phyloP scores from a whole-genome alignment of 1,140 invertebrate genomes.

The Pentalonia nigronervosa region DNA sequence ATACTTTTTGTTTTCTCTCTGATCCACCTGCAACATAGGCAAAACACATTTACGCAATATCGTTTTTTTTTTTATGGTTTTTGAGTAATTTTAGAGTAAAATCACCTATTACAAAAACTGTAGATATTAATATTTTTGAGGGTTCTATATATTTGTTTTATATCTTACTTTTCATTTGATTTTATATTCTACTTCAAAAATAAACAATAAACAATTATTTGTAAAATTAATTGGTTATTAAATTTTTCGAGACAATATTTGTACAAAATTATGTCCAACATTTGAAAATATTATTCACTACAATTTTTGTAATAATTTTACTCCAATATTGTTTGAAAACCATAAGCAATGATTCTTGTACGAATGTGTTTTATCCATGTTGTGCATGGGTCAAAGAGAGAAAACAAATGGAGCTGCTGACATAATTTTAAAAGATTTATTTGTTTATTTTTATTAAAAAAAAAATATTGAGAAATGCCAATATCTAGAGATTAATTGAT shows the following conservation, averaged over 20 bases:
- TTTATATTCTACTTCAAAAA: too few species aligned
- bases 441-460: not conserved
- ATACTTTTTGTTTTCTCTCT: not conserved
- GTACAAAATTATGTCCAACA: not conserved
- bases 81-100: not conserved
- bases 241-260: too few species aligned
- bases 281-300: not conserved
- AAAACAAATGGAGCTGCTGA: not conserved
- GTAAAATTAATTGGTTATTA: not conserved
- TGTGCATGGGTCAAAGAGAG: not conserved
- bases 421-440: not conserved
- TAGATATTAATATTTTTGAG: not conserved
- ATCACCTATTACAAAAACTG: not conserved
- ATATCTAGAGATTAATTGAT: not conserved
- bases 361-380: not conserved
- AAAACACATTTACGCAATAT: not conserved
- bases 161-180: not conserved
- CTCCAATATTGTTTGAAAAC: not conserved
- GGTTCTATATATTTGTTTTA: not conserved
- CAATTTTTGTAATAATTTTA: not conserved
- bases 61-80: not conserved
- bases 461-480: not conserved
- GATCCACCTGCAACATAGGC: not conserved
- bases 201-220: not conserved
- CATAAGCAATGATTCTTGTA: not conserved